Evolutionary conservation across 37 sponge, comb jelly and placozoan species (phyloP).

Genomic region (Petrosia ficiformis): DNA sequence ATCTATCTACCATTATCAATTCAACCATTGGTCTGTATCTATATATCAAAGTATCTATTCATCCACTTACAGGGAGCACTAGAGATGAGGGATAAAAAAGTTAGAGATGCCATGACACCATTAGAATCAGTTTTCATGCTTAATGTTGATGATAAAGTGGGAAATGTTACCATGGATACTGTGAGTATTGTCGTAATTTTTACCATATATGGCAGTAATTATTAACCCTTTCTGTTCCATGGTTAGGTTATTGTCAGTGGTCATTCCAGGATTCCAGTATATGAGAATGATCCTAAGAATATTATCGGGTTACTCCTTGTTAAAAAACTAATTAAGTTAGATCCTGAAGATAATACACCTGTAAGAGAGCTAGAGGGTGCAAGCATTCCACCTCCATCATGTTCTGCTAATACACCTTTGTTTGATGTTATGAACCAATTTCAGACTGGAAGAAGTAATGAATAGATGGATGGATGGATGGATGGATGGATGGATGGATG

Average conservation of each 20-base stretch:
- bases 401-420: constrained; percentile 57
- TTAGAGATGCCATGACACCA: constrained; percentile 79
- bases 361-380: constrained; percentile 37
- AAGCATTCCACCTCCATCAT: constrained; percentile 50
- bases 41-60: neutral
- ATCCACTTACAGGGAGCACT: constrained; percentile 58
- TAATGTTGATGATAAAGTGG: constrained; percentile 19
- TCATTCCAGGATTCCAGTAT: constrained; percentile 78
- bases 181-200: constrained; percentile 1
- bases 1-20: neutral
- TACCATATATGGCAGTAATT: neutral
- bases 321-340: constrained; percentile 68
- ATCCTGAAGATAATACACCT: constrained; percentile 49
- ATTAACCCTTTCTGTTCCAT: neutral
- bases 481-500: constrained; percentile 1
- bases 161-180: constrained; percentile 37
- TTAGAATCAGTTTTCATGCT: constrained; percentile 77
- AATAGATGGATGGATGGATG: neutral
- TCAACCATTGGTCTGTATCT: too few relatives aligned
- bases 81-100: constrained; percentile 81
- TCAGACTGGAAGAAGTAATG: constrained; percentile 77
- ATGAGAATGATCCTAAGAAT: constrained; percentile 25
- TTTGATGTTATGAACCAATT: constrained; percentile 75
- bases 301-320: constrained; percentile 71
- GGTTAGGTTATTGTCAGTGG: constrained; percentile 48